phyloP scores from a whole-genome alignment of 2,797 vertebrate species.

The Alcedo atthis region DNA sequence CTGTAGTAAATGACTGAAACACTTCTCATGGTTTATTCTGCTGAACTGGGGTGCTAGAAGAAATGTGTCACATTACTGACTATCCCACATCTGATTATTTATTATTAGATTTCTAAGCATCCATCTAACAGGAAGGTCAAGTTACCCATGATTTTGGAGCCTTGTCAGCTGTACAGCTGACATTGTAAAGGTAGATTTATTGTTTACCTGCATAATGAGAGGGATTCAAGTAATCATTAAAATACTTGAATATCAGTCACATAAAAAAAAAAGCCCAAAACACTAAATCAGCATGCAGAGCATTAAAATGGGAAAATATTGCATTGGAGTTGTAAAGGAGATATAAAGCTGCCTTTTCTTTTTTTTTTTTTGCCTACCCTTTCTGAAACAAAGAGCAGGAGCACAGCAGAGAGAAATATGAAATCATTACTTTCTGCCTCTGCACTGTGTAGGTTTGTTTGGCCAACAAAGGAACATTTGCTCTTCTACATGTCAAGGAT shows the following conservation, averaged over 20 bases:
- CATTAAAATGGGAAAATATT: background rate
- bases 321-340: background rate
- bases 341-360: background rate
- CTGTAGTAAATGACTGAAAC: slow-evolving; percentile 39
- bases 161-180: background rate
- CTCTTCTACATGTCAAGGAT: background rate
- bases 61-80: slow-evolving; percentile 29
- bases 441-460: background rate
- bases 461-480: background rate
- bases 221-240: background rate
- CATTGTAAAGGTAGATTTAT: background rate
- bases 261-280: background rate
- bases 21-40: slow-evolving; percentile 28
- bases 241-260: background rate
- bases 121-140: slow-evolving; percentile 40
- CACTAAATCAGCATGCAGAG: background rate
- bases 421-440: background rate
- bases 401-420: background rate
- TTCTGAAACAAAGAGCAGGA: background rate
- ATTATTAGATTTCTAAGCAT: slow-evolving; percentile 46
- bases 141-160: background rate
- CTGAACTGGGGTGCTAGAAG: slow-evolving; percentile 35
- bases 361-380: background rate
- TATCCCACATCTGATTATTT: slow-evolving; percentile 36
- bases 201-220: background rate